Evolutionary conservation across 2,113 vertebrate genomes (phyloP), one percentile per base, ranked within the genome.

Genomic region (Collichthys lucidus): DNA sequence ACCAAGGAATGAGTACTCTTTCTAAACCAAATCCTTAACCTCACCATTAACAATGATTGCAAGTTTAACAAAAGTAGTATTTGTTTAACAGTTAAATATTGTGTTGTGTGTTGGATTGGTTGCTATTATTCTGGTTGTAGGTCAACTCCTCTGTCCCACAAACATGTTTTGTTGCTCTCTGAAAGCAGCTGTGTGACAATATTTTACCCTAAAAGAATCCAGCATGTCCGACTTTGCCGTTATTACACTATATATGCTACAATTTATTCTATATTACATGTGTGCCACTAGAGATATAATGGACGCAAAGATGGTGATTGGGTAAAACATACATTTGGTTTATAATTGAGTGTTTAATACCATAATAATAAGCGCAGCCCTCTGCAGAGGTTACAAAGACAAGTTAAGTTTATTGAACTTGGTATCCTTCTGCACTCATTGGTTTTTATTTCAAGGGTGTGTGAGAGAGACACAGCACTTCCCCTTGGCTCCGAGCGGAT

Each of bases 381-480:
- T 67, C 77, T 76, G 63, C 81, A 68, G 71, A 79, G 74, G 73
- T 64, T 73, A 84, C 72, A 57, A 56, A 77, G 74, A 20, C 63
- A 86, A 85, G 66, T 86, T 20, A 82, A 71, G 87, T 87, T 91
- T 85, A 88, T 89, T 93, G 84, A 91, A 88, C 88, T 89, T 59
- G 47, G 73, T 80, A 81, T 81, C 82, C 72, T 64, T 80, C 72
- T 77, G 56, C 65, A 83, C 83, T 84, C 70, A 67, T 74, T 77
- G 83, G 66, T 75, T 89, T 92, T 83, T 61, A 75, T 88, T 91
- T 88, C 79, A 91, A 82, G 77, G 84, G 84, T 88, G 88, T 88
- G 88, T 71, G 78, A 79, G 72, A 62, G 69, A 88, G 77, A 89
- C 79, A 69, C 70, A 64, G 63, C 75, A 63, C 83, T 80, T 73